Conservation (phyloP, 2,888 invertebrate species). For the Agelastica alni region DNA sequence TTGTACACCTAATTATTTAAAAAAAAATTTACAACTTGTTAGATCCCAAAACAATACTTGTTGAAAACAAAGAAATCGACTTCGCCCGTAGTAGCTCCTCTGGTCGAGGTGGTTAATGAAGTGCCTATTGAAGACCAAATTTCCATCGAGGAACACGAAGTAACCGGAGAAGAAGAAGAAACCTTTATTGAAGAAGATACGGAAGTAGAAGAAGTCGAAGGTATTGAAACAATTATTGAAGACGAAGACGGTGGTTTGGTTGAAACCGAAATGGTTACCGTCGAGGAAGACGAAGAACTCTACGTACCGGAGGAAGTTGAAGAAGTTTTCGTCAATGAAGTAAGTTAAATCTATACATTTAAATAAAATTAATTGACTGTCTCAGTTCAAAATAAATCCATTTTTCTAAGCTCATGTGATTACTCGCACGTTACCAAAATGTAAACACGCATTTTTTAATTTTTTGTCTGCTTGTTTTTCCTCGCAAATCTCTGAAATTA, state of each 20-base stretch:
- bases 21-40: conserved; percentile 17
- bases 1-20: too few species aligned
- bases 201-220: conserved; percentile 33
- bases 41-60: conserved; percentile 46
- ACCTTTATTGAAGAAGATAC: conserved; percentile 11
- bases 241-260: conserved; percentile 8
- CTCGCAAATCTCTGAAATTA: too few species aligned
- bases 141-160: conserved; percentile 36
- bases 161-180: conserved; percentile 22
- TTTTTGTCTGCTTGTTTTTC: too few species aligned
- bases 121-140: conserved; percentile 29
- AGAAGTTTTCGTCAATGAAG: conserved; percentile 51
- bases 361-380: too few species aligned
- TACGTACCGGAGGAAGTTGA: conserved; percentile 26
- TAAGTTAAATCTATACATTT: too few species aligned
- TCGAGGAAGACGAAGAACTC: conserved; percentile 20
- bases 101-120: conserved; percentile 26
- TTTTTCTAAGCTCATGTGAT: too few species aligned
- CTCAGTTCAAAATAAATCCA: too few species aligned
- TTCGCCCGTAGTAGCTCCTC: conserved; percentile 24
- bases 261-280: conserved; percentile 23
- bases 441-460: too few species aligned
- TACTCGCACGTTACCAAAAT: too few species aligned
- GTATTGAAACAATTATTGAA: conserved; percentile 20
- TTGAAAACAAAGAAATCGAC: conserved; percentile 42